Evolutionary conservation across 2,888 invertebrate species (phyloP).

Genomic region (Euphydryas editha): DNA sequence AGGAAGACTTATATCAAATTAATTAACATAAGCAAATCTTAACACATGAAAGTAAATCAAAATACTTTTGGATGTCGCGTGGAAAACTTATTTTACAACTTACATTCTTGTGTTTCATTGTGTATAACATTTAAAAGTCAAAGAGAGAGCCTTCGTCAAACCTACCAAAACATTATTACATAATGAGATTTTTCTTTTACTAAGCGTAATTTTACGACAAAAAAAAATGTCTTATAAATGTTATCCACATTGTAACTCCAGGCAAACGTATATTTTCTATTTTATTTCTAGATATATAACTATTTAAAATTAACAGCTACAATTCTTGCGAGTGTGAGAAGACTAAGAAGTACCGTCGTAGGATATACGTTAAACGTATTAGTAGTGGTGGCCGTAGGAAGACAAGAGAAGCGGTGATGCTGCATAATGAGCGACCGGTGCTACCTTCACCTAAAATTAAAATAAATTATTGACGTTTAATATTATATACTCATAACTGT

Average conservation of each 20-base stretch:
- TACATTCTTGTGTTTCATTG: neutral
- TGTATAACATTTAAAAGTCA: constrained; percentile 7
- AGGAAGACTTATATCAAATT: constrained; percentile 43
- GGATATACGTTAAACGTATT: neutral
- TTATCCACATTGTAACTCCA: neutral
- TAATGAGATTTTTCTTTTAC: neutral
- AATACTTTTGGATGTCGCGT: constrained; percentile 10
- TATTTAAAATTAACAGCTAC: constrained; percentile 14
- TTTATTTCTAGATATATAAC: constrained; percentile 11
- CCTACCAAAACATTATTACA: neutral
- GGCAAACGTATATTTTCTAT: neutral
- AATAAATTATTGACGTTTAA: neutral
- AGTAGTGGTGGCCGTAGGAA: constrained; percentile 55
- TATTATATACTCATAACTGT: too few species aligned
- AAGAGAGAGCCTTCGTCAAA: neutral
- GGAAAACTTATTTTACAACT: neutral
- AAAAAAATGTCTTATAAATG: neutral
- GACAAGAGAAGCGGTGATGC: constrained; percentile 65
- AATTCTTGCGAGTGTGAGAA: constrained; percentile 8
- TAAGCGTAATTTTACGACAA: neutral
- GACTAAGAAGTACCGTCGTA: constrained; percentile 1
- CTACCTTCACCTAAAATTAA: constrained; percentile 38
- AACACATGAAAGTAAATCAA: constrained; percentile 8
- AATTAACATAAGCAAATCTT: constrained; percentile 15
- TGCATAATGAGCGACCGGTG: constrained; percentile 71